Percentiles rank a stretch among this genome's conserved stretches.
Conservation (phyloP, 2,797 vertebrate genomes). For the Dallia pectoralis region DNA sequence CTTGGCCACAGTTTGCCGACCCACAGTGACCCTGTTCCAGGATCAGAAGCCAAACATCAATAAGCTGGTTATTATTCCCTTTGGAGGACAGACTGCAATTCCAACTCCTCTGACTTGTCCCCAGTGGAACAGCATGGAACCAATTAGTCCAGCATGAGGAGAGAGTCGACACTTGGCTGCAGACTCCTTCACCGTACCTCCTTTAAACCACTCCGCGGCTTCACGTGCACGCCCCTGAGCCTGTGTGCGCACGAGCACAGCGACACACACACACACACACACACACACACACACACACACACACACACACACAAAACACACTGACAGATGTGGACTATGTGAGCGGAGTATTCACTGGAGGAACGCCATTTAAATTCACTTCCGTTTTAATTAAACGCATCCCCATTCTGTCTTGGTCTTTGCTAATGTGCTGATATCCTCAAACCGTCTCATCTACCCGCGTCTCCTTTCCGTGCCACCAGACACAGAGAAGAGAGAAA, state of each 20-base stretch:
- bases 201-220: background rate
- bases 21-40: no score
- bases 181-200: background rate
- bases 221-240: background rate
- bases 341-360: slow-evolving; percentile 31
- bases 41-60: background rate
- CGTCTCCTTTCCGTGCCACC: background rate
- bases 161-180: background rate
- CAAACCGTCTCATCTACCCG: background rate
- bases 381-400: slow-evolving; percentile 20
- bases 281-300: background rate
- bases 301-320: background rate
- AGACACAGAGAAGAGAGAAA: background rate
- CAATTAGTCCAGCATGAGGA: background rate
- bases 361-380: slow-evolving; percentile 29
- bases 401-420: background rate
- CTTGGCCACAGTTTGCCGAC: no score
- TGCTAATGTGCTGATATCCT: background rate
- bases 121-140: background rate
- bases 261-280: background rate
- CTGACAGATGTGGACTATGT: slow-evolving; percentile 34
- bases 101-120: background rate
- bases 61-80: background rate
- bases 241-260: background rate
- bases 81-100: background rate